A percentile compares a stretch with the other conserved stretches of the same genome.
Evolutionary conservation across 2,888 invertebrate species (phyloP).

Genomic region (Nebria brevicollis): DNA sequence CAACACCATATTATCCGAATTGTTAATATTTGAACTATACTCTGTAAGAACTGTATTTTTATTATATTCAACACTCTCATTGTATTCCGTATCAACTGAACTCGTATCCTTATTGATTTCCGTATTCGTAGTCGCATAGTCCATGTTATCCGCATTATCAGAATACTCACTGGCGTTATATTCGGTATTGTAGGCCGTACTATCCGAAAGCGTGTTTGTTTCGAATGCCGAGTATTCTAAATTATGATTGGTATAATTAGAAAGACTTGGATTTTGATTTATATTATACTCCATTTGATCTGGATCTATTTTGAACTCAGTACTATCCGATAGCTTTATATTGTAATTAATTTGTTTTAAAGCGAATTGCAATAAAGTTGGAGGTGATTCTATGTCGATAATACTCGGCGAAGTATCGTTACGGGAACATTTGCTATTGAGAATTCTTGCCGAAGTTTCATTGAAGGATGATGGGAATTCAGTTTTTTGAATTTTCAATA

Average conservation of each 20-base stretch:
- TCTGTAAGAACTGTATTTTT: not conserved
- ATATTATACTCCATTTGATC: not conserved
- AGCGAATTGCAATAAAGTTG: conserved; percentile 55
- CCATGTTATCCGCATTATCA: not conserved
- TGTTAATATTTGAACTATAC: not conserved
- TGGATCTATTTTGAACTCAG: not conserved
- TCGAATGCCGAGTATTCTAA: not conserved
- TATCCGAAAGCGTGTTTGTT: not conserved
- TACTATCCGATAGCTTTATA: conserved; percentile 48
- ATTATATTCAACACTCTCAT: not conserved
- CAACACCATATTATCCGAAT: not conserved
- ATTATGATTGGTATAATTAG: not conserved
- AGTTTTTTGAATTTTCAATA: not conserved
- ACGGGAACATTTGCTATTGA: not conserved
- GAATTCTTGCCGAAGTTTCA: too few relatives aligned
- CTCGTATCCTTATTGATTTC: not conserved
- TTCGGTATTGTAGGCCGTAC: not conserved
- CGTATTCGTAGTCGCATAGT: not conserved
- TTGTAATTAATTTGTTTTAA: conserved; percentile 58
- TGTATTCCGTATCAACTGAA: not conserved
- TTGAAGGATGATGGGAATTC: not conserved
- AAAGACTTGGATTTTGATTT: not conserved
- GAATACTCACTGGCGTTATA: not conserved
- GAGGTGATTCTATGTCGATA: conserved; percentile 53
- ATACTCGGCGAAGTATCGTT: not conserved